Conservation (phyloP, 2,797 vertebrate species). For the Lutjanus argentimaculatus region DNA sequence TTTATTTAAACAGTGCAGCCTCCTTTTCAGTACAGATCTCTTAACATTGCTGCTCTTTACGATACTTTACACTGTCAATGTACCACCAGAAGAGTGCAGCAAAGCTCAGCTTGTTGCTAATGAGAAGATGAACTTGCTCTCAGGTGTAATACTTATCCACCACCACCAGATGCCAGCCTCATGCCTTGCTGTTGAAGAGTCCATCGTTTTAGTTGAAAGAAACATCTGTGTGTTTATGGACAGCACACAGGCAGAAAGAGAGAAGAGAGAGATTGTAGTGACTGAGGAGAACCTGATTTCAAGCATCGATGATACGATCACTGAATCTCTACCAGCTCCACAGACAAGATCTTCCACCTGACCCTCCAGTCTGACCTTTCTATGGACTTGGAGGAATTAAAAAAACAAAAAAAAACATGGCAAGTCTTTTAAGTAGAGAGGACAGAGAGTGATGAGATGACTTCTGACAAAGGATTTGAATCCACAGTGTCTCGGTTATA, state of each 20-base stretch:
- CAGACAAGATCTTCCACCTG: conserved; percentile 1
- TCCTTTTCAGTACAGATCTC: neutral
- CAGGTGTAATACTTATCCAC: neutral
- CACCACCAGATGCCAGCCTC: conserved; percentile 59
- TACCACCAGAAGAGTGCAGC: conserved; percentile 55
- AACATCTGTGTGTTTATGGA: neutral
- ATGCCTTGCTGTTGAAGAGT: neutral
- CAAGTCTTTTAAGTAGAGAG: conserved; percentile 35
- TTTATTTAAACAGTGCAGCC: neutral
- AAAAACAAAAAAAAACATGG: conserved; percentile 12
- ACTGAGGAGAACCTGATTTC: neutral
- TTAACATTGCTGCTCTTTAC: neutral
- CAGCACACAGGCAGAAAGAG: neutral
- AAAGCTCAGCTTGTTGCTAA: conserved; percentile 6
- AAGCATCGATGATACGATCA: neutral
- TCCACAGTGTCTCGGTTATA: conserved; percentile 60
- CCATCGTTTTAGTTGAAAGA: neutral
- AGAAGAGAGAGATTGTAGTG: neutral
- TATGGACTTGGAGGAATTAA: neutral
- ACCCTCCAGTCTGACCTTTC: conserved; percentile 8
- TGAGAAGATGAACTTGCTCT: fast-evolving
- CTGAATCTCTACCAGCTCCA: neutral
- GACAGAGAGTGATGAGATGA: conserved; percentile 38
- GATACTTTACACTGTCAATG: neutral
- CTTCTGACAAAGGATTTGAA: conserved; percentile 58